Base-by-base conservation (phyloP, 92 coral and sea anemone species). In the Hydrozoanthus gracilis region DNA sequence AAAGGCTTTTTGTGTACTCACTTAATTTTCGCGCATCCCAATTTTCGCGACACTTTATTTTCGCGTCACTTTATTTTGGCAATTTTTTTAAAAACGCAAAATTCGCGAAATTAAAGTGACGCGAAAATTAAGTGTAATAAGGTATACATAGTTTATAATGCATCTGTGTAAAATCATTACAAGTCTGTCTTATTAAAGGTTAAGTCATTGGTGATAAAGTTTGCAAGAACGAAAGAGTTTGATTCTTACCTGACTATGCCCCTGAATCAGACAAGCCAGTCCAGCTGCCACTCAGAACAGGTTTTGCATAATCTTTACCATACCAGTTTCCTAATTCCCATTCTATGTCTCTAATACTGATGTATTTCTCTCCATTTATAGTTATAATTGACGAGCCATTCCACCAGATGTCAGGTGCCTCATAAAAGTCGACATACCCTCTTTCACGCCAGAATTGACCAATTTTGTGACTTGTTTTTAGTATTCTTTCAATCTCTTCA, bases 261-360 rank as follows among this genome's bases (percentile, higher is more conserved):
- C 82, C 87, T 45, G 72, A 18, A 39, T 93, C 93, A 51, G 95
- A 88, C n/a, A 82, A 74, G 46, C 93, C 92, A 4, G 56, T 44
- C 90, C 92, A 93, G 47, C 54, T 51, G 20, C 88, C 94, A n/a
- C 78, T 50, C n/a, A 77, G 39, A 67, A 67, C 85, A 8, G 94
- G 94, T 51, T 67, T 66, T 64, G 46, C 67, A 51, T 88, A 93
- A n/a, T 76, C 48, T 17, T 71, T 83, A 7, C 96, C 94, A 75
- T 93, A 93, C 92, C 94, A 93, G 75, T 87, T 87, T 14, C 51
- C 50, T 52, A 93, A 65, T 75, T 91, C 94, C 62, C 76, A 83
- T 12, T 89, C 79, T 10, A 86, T 73, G 3, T 91, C 91, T 86
- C 90, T 91, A 6, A 89, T 71, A 14, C 92, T 91, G 9, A 54